phyloP scores from a whole-genome alignment of 2,888 invertebrate genomes.

The Coecobrya sp. region DNA sequence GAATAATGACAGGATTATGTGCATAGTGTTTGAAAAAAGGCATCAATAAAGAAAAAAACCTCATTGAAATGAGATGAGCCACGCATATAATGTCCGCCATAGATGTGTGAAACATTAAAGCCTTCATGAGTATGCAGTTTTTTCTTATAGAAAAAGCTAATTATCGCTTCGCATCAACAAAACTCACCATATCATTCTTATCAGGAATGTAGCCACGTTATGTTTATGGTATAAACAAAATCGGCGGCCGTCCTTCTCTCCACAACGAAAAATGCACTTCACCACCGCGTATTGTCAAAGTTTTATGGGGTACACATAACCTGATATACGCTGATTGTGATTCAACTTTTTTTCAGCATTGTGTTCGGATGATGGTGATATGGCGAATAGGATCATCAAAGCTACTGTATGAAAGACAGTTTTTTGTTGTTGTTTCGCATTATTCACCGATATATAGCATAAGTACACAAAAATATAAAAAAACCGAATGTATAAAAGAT shows the following conservation, averaged over 20 bases:
- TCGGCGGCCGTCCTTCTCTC: neutral
- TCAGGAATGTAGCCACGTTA: constrained; percentile 13
- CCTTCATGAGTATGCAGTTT: constrained; percentile 75
- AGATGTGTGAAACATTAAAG: constrained; percentile 55
- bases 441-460: neutral
- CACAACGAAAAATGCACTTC: constrained; percentile 14
- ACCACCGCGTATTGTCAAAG: neutral
- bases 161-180: constrained; percentile 74
- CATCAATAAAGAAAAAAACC: constrained; percentile 64
- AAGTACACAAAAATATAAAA: neutral
- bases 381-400: constrained; percentile 31
- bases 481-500: too few relatives aligned
- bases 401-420: constrained; percentile 1
- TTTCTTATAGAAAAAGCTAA: constrained; percentile 78
- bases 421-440: constrained; percentile 24
- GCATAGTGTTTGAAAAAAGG: constrained; percentile 59
- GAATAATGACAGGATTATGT: constrained; percentile 77
- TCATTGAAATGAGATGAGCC: constrained; percentile 70
- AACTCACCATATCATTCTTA: constrained; percentile 51
- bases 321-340: neutral
- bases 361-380: constrained; percentile 22
- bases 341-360: neutral
- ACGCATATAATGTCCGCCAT: neutral
- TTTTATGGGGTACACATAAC: neutral
- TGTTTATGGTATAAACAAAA: constrained; percentile 45